Evolutionary conservation across 2,888 invertebrate species (phyloP).

Genomic region (Eupithecia insigniata): DNA sequence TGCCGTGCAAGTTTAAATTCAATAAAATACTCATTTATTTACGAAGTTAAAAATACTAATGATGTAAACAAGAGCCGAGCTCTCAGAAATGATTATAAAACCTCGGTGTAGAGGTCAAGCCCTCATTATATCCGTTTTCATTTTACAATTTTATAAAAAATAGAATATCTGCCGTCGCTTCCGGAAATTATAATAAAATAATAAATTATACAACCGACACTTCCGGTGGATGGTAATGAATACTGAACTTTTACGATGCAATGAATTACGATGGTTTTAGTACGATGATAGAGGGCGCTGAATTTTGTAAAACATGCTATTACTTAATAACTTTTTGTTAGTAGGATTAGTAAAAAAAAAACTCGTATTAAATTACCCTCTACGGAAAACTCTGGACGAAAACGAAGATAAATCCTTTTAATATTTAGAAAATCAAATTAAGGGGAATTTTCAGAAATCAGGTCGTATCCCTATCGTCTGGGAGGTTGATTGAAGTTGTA

Average conservation of each 20-base stretch:
- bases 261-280: not conserved
- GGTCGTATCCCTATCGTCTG: too few relatives aligned
- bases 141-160: not conserved
- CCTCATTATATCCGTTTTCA: not conserved
- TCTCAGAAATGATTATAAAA: not conserved
- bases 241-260: conserved; percentile 11
- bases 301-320: not conserved
- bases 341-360: not conserved
- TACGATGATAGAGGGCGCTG: not conserved
- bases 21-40: too few relatives aligned
- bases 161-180: not conserved
- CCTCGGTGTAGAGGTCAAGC: not conserved
- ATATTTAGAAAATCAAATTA: not conserved
- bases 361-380: not conserved
- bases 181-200: not conserved
- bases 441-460: not conserved
- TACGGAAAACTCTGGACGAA: not conserved
- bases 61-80: not conserved
- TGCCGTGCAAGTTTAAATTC: too few relatives aligned
- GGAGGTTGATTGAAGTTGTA: not conserved
- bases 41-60: not conserved
- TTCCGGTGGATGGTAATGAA: not conserved
- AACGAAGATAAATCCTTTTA: not conserved
- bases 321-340: not conserved
- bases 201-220: not conserved